phyloP scores from a whole-genome alignment of 2,113 vertebrate species.

The Xiphophorus couchianus region DNA sequence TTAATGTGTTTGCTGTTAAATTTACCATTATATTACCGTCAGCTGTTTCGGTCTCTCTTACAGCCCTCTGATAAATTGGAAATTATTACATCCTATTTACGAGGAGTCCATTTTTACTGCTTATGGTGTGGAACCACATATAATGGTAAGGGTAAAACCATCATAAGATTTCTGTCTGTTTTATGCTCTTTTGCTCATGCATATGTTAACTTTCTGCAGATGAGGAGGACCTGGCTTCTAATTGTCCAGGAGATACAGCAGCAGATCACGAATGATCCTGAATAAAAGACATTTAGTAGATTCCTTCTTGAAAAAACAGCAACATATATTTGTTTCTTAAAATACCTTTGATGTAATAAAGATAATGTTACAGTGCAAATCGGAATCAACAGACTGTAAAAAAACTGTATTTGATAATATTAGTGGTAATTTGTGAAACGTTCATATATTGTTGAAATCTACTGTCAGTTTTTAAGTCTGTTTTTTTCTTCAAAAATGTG shows the following conservation, averaged over 20 bases:
- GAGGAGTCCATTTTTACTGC: slow-evolving; percentile 90
- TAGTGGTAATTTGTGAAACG: not conserved
- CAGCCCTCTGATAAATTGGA: slow-evolving; percentile 90
- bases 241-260: slow-evolving; percentile 91
- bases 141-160: slow-evolving; percentile 82
- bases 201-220: slow-evolving; percentile 72
- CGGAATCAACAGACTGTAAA: not conserved
- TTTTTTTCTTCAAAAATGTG: not conserved
- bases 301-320: not conserved
- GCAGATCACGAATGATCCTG: slow-evolving; percentile 84
- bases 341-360: not conserved
- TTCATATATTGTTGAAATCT: slow-evolving; percentile 4
- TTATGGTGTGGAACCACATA: slow-evolving; percentile 96
- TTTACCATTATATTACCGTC: slow-evolving; percentile 1
- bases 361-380: not conserved
- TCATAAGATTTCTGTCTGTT: not conserved
- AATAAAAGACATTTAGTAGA: not conserved
- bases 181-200: not conserved
- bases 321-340: not conserved
- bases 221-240: slow-evolving; percentile 86
- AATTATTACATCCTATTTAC: slow-evolving; percentile 89
- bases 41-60: slow-evolving; percentile 1
- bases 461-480: not conserved
- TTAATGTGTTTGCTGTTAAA: not conserved
- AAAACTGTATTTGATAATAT: not conserved